Base-by-base conservation (phyloP, 2,113 vertebrate species). In the Saccopteryx bilineata region DNA sequence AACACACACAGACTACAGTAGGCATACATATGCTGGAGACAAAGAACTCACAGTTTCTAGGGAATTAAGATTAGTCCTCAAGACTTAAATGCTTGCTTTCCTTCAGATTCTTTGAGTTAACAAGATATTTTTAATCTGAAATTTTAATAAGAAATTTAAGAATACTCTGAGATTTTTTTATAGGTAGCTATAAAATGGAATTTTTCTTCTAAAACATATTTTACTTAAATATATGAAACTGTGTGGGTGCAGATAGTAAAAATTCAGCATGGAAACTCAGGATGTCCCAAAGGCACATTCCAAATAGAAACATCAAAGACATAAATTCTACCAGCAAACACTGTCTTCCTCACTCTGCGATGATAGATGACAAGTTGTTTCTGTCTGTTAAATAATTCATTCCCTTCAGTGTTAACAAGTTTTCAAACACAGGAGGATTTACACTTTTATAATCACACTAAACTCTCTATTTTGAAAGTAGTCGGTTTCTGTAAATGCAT, bases 341-440 rank as follows among this genome's bases (percentile, higher is more conserved):
- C 14, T 60, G 8, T 68, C 52, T 93, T 86, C 9, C 17, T 82
- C 31, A 54, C 33, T 93, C 65, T 56, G 26, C 26, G 48, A 84
- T 50, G 52, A 88, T 3, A 74, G 52, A 74, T 54, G 48, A 31
- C 72, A 80, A 56, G 18, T 60, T 95, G 52, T 69, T 93, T 82
- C 58, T 90, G 8, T 85, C 54, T 92, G 60, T 33, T 85, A 74
- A 93, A 86, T 82, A 95, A 93, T 74, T 56, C 63, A 88, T 61
- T 54, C 23, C 79, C 52, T 69, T 87, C 23, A 17, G 52, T 54
- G 60, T 81, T 94, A 71, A 60, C 65, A 94, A 61, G 60, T 93
- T 94, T 92, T 78, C 19, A 89, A 95, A 75, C 65, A 74, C 54
- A 65, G 72, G 69, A 91, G 31, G 74, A 86, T 84, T 82, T 90